These are phyloP conservation scores for Dasyurus viverrinus DNA, from an alignment of 2,113 vertebrate genomes.

Conservation along the genomic window DNA sequence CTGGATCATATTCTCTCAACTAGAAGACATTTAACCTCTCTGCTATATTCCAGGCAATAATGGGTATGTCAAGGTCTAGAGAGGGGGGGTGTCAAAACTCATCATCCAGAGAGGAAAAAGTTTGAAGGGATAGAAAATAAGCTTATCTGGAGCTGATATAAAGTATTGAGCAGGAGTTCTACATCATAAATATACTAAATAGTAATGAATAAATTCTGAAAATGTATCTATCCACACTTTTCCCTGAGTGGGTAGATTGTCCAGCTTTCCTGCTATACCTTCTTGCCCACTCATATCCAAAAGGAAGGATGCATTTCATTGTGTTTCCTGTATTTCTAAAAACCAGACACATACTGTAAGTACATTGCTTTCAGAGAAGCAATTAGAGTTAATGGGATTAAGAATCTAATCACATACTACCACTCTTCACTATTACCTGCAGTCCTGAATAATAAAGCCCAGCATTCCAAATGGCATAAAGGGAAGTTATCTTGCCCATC, in stretches of 20 bases:
- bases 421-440: slow-evolving; percentile 58
- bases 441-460: slow-evolving; percentile 43
- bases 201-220: slow-evolving; percentile 2
- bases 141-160: not conserved
- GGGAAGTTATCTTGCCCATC: slow-evolving; percentile 53
- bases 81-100: not conserved
- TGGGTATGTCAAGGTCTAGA: slow-evolving; percentile 11
- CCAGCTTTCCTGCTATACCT: not conserved
- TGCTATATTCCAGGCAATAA: slow-evolving; percentile 30
- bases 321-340: slow-evolving; percentile 56
- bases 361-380: slow-evolving; percentile 68
- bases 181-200: not conserved
- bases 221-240: not conserved
- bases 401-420: slow-evolving; percentile 70
- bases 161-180: slow-evolving; percentile 6
- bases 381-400: slow-evolving; percentile 76
- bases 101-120: not conserved
- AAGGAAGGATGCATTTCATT: slow-evolving; percentile 54
- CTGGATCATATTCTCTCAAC: slow-evolving; percentile 50
- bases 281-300: slow-evolving; percentile 22
- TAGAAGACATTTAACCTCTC: slow-evolving; percentile 39
- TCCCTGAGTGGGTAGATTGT: not conserved
- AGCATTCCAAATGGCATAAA: slow-evolving; percentile 51
- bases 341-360: slow-evolving; percentile 66
- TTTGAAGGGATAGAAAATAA: not conserved